These are phyloP conservation scores for Drosophila mauritiana DNA, from an alignment of 1,140 invertebrate genomes.

Conservation along the genomic window DNA sequence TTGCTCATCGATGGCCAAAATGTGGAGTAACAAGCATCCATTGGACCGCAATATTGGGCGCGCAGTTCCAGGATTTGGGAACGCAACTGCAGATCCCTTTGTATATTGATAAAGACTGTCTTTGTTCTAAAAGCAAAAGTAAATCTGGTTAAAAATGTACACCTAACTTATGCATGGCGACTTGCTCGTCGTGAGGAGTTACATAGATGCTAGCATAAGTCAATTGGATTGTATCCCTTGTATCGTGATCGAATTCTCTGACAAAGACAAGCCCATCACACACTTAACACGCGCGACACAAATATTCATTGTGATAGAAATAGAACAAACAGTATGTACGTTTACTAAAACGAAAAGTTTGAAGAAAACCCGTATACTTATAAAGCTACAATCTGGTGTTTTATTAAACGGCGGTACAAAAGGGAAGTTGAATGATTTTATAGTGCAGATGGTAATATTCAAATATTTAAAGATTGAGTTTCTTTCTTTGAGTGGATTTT, in stretches of 20 bases:
- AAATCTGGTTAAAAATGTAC: conserved; percentile 42
- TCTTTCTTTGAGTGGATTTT: too few species aligned
- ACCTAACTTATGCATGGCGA: conserved; percentile 32
- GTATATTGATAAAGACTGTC: conserved; percentile 74
- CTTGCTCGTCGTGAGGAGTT: conserved; percentile 40
- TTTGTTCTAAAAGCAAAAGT: conserved; percentile 66
- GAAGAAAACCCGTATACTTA: conserved; percentile 42
- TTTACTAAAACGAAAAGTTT: conserved; percentile 53
- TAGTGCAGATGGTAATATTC: too few species aligned
- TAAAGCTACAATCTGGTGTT: conserved; percentile 29
- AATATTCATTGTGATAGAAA: conserved; percentile 77
- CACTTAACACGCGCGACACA: conserved; percentile 40
- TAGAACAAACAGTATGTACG: conserved; percentile 74
- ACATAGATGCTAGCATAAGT: conserved; percentile 46
- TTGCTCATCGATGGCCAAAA: conserved; percentile 72
- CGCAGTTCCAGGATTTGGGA: conserved; percentile 5
- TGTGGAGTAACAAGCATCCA: conserved; percentile 53
- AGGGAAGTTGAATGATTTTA: neutral
- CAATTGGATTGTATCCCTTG: conserved; percentile 38
- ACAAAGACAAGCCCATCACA: conserved; percentile 59
- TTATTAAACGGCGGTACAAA: neutral
- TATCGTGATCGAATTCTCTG: conserved; percentile 44
- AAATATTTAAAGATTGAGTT: too few species aligned
- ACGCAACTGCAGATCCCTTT: conserved; percentile 34
- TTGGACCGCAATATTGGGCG: conserved; percentile 45